These are phyloP conservation scores for Zoanthus sociatus DNA, from an alignment of 92 coral and sea anemone genomes.

Conservation along the genomic window DNA sequence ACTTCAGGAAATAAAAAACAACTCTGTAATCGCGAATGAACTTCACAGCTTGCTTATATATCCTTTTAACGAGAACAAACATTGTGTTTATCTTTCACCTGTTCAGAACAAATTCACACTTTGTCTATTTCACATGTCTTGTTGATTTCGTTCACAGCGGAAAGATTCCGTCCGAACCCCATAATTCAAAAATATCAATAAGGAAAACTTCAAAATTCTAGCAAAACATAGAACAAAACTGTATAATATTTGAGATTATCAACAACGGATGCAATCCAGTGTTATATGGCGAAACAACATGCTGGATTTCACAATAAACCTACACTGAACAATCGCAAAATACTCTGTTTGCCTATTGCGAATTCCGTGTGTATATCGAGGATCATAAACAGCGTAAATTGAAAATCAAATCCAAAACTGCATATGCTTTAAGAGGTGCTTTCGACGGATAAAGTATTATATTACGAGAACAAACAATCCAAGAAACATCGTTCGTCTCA, in stretches of 20 bases:
- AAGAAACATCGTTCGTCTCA: background rate
- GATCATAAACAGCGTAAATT: background rate
- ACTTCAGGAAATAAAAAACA: background rate
- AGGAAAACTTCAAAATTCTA: background rate
- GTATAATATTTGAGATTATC: background rate
- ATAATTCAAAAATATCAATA: background rate
- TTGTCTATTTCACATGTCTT: conserved; percentile 3
- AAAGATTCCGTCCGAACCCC: background rate
- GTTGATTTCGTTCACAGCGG: background rate
- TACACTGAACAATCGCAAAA: background rate
- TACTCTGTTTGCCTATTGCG: background rate
- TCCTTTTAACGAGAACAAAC: background rate
- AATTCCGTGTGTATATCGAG: background rate
- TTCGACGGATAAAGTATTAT: conserved; percentile 8
- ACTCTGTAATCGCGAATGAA: background rate
- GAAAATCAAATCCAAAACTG: background rate
- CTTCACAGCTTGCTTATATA: conserved; percentile 5
- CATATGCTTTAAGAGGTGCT: background rate
- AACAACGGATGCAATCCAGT: background rate
- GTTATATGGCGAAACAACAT: background rate
- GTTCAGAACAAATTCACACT: conserved; percentile 18
- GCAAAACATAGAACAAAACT: background rate
- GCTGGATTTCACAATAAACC: conserved; percentile 20
- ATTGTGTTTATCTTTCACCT: background rate
- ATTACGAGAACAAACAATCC: conserved; percentile 10